A percentile compares a stretch with the other conserved stretches of the same genome.
These are phyloP conservation scores for Enteromius trimaculatus DNA, from an alignment of 2,797 vertebrate species.

Conservation along the genomic window DNA sequence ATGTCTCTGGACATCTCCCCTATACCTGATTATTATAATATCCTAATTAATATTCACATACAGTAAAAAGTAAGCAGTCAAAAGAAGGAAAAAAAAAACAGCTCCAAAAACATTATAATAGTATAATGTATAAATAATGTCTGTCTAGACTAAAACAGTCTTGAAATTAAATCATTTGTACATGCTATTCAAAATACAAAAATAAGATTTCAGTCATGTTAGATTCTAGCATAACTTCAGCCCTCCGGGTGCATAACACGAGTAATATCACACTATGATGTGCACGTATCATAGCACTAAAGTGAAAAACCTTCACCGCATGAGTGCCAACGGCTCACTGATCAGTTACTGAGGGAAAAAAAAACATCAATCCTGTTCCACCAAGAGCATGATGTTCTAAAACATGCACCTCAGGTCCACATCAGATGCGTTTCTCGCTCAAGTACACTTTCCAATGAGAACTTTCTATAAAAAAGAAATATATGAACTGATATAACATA, in stretches of 20 bases:
- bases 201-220: constrained; percentile 68
- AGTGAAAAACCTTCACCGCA: constrained; percentile 26
- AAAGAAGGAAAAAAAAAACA: constrained; percentile 1
- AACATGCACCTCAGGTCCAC: not conserved
- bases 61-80: constrained; percentile 50
- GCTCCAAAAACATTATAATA: constrained; percentile 41
- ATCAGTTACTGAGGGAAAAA: not conserved
- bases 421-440: constrained; percentile 14
- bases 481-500: not conserved
- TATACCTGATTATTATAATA: constrained; percentile 51
- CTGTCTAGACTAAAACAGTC: constrained; percentile 54
- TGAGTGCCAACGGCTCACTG: constrained; percentile 20
- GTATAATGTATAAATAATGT: constrained; percentile 49
- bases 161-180: constrained; percentile 68
- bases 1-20: constrained; percentile 43
- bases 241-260: constrained; percentile 47
- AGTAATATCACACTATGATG: constrained; percentile 44
- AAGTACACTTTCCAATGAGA: constrained; percentile 5
- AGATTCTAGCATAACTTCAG: constrained; percentile 62
- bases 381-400: constrained; percentile 26
- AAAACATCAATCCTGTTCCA: not conserved
- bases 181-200: constrained; percentile 54
- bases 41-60: constrained; percentile 52
- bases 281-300: constrained; percentile 40
- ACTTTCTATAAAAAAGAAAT: not conserved